Evolutionary conservation across 2,797 vertebrate genomes (phyloP).

Genomic region (Sebastes diploproa): DNA sequence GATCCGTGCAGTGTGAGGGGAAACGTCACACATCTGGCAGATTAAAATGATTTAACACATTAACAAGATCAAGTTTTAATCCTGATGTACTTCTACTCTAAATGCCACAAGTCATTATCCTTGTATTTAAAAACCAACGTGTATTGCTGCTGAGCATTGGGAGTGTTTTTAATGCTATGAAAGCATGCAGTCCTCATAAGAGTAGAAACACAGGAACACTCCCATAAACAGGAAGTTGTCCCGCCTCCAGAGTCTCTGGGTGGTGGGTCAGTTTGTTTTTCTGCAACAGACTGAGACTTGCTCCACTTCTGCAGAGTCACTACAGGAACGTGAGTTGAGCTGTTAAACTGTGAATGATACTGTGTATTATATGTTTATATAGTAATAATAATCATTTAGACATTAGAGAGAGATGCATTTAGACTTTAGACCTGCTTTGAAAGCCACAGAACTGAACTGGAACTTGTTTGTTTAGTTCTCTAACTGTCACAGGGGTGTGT

Average conservation of each 20-base stretch:
- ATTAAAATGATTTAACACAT: background rate
- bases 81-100: background rate
- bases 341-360: background rate
- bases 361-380: background rate
- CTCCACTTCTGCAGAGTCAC: constrained; percentile 4
- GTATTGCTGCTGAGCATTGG: background rate
- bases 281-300: background rate
- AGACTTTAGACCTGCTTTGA: background rate
- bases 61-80: background rate
- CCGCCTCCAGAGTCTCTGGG: constrained; percentile 1
- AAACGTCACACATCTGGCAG: no score
- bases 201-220: background rate
- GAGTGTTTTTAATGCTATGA: background rate
- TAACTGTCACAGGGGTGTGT: background rate
- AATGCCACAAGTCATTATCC: background rate
- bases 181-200: background rate
- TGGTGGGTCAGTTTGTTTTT: background rate
- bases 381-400: background rate
- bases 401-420: background rate
- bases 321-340: background rate
- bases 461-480: background rate
- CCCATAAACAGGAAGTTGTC: background rate
- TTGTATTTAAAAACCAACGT: background rate
- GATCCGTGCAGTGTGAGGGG: background rate
- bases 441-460: background rate